phyloP scores from a whole-genome alignment of 1,140 invertebrate species.

The Drosophila cardini region DNA sequence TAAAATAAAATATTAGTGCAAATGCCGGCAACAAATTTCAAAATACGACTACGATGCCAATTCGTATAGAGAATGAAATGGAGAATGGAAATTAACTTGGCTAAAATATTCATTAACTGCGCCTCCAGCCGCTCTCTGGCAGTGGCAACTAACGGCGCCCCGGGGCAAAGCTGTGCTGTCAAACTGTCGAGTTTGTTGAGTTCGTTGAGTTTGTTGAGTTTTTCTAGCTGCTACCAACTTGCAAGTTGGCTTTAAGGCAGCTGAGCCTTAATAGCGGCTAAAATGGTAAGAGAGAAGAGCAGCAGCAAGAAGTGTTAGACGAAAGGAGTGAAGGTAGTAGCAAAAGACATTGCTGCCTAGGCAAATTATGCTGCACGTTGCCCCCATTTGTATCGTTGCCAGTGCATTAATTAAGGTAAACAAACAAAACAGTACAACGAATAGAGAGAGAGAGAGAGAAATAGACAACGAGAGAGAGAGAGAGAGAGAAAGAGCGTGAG shows the following conservation, averaged over 20 bases:
- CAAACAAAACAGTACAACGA: constrained; percentile 53
- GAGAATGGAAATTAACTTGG: constrained; percentile 45
- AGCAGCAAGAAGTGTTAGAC: no score
- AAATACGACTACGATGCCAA: constrained; percentile 25
- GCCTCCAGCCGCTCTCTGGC: constrained; percentile 6
- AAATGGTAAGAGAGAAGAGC: not conserved
- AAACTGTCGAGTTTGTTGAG: constrained; percentile 17
- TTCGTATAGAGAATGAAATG: constrained; percentile 8
- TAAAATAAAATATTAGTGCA: not conserved
- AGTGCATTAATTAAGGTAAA: constrained; percentile 82
- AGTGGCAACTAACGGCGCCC: constrained; percentile 5
- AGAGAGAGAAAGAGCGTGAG: not conserved
- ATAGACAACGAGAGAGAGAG: not conserved
- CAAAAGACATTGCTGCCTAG: constrained; percentile 8
- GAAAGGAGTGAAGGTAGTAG: not conserved
- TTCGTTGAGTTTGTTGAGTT: constrained; percentile 2
- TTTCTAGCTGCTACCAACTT: not conserved
- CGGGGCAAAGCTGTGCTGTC: constrained; percentile 19
- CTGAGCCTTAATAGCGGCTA: constrained; percentile 1
- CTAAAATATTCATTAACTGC: constrained; percentile 77
- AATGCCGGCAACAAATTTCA: not conserved
- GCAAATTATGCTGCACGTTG: constrained; percentile 43
- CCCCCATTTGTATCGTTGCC: constrained; percentile 44
- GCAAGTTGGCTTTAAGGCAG: constrained; percentile 7
- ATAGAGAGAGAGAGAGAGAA: not conserved